Base-by-base conservation (phyloP, 2,113 vertebrate species). In the Dicentrarchus labrax region DNA sequence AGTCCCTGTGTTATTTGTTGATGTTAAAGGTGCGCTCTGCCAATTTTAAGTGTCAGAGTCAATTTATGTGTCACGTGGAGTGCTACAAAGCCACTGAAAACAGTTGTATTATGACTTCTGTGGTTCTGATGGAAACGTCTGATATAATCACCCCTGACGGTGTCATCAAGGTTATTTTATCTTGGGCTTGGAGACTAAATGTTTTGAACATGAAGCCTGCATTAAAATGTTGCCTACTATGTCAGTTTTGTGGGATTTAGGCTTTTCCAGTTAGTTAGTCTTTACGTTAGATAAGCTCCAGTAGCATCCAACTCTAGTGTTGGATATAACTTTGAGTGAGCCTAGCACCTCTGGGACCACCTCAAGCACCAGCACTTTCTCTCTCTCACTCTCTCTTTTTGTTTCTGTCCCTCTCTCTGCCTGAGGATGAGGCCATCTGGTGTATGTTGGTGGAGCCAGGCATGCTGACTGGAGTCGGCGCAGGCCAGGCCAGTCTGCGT, bases 381-480 rank as follows among this genome's bases (percentile, higher is more conserved):
- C 79, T 85, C 91, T 85, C 84, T 86, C 87, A 78, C 72, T 74
- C 66, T 84, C 69, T 88, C 65, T 80, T 56, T 88, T 30, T 80
- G 43, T 82, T 51, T 83, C 81, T 87, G 84, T 80, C 86, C 84
- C 75, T 73, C 62, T 71, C 65, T 71, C 51, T 83, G 89, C 85
- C 86, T 68, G 81, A 87, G 86, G 87, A 92, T 56, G 65, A 89
- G 82, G 87, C 89, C 93, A 93, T 94, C 93, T 94, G 92, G 86
- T 92, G 85, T 77, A 39, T 82, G 75, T 68, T 93, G 78, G 71
- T 84, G 64, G 80, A 92, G 90, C 91, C 88, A 90, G 90, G 83
- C 86, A 56, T 68, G 85, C 84, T 84, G 80, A 87, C 83, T 89
- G 80, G 89, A 90, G 85, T 73, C 41, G 38, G 76, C 57, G 72